Percentiles rank a stretch among this genome's conserved stretches.
Evolutionary conservation across 2,113 vertebrate genomes (phyloP).

Genomic region (Pygoscelis antarcticus): DNA sequence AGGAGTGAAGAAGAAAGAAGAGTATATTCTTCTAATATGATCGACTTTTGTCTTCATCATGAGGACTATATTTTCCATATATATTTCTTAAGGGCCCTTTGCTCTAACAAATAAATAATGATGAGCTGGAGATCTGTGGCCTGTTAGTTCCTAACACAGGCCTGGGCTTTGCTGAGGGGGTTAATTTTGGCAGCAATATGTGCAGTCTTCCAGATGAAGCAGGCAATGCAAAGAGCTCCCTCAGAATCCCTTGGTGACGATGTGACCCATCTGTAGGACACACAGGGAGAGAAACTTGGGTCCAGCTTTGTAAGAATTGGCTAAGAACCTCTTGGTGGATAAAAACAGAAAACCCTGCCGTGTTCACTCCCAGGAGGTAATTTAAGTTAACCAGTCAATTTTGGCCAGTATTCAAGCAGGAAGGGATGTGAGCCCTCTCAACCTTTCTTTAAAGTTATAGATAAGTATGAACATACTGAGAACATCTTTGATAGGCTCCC

Average conservation of each 20-base stretch:
- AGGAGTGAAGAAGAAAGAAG: neutral
- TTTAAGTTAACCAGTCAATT: neutral
- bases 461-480: neutral
- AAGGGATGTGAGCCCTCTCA: neutral
- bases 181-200: neutral
- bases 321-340: neutral
- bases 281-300: neutral
- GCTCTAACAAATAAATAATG: neutral
- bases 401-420: neutral
- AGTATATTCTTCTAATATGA: neutral
- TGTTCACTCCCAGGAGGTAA: neutral
- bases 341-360: neutral
- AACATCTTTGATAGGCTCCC: constrained; percentile 4
- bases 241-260: neutral
- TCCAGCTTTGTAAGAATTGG: neutral
- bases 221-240: neutral
- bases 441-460: constrained; percentile 7
- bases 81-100: neutral
- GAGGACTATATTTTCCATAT: neutral
- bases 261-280: neutral
- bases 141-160: neutral
- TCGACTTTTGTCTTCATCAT: neutral
- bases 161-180: neutral
- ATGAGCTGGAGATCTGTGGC: neutral
- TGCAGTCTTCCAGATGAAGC: neutral